Evolutionary conservation across 2,888 invertebrate genomes (phyloP), one percentile per base, ranked within the genome.

Genomic region (Tipula helvola): DNA sequence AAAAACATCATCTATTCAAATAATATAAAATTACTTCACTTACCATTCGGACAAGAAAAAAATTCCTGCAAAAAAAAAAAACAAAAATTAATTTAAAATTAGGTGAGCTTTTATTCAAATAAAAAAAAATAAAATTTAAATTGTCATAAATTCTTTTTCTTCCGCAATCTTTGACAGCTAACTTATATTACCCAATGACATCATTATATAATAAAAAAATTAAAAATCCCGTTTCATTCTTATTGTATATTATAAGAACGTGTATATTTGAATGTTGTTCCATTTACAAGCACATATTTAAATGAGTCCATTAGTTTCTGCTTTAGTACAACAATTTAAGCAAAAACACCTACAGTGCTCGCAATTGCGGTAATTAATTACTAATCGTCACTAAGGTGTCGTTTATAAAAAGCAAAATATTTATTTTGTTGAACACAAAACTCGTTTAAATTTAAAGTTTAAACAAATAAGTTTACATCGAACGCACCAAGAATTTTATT

Each of bases 11-110:
- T 71, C 28, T 71, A 18, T 28, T 71, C 28, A 71, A 71, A 57
- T 57, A 57, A 16, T 7, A 57, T 57, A 28, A 71, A 28, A 71
- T 71, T 28, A 84, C 41, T 39, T 39, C 36, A 90, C 91, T 91
- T 89, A 91, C 91, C 91, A 90, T 91, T 91, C 88, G 91, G 91
- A 89, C 91, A 91, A 86, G 91, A 90, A 89, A 91, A 91, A 88
- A 90, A 90, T 89, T 91, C 91, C 89, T 91, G 88, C 28, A 89
- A 89, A 86, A 12, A 87, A 87, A 87, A 36, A 87, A 87, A 44
- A 86, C 87, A 86, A 87, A 18, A 57, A 57, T 71, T 28, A 28
- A 71, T 4, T 52, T 28, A 28, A 10, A 18, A 71, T 71, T 71
- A 71, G 71, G 71, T 71, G 71, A 71, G 71, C 71, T 71, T 71